phyloP scores from a whole-genome alignment of 2,113 vertebrate species.

The Eptesicus fuscus region DNA sequence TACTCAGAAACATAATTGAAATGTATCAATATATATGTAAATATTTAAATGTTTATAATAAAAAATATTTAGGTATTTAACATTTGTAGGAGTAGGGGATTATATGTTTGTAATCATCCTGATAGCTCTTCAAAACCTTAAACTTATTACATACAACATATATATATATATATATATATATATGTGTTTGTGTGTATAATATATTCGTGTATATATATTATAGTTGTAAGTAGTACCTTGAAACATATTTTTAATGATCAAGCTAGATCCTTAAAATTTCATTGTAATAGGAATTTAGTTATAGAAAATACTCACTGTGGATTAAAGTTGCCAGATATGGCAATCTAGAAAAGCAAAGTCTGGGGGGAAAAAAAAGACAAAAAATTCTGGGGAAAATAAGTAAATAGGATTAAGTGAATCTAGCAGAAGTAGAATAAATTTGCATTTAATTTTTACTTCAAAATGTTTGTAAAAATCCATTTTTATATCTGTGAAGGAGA shows the following conservation, averaged over 20 bases:
- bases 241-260: background rate
- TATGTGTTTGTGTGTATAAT: background rate
- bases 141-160: background rate
- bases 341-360: background rate
- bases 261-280: background rate
- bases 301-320: background rate
- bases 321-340: background rate
- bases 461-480: background rate
- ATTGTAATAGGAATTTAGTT: background rate
- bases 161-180: background rate
- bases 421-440: constrained; percentile 9
- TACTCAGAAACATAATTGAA: background rate
- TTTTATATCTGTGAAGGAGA: background rate
- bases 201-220: background rate
- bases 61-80: background rate
- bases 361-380: background rate
- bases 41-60: background rate
- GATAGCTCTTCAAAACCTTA: background rate
- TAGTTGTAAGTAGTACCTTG: background rate
- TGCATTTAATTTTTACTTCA: constrained; percentile 7
- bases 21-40: background rate
- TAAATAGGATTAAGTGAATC: background rate
- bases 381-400: background rate
- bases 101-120: background rate
- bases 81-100: background rate